Evolutionary conservation across 2,888 invertebrate species (phyloP), one percentile per base, ranked within the genome.

Genomic region (Cantharis nigra): DNA sequence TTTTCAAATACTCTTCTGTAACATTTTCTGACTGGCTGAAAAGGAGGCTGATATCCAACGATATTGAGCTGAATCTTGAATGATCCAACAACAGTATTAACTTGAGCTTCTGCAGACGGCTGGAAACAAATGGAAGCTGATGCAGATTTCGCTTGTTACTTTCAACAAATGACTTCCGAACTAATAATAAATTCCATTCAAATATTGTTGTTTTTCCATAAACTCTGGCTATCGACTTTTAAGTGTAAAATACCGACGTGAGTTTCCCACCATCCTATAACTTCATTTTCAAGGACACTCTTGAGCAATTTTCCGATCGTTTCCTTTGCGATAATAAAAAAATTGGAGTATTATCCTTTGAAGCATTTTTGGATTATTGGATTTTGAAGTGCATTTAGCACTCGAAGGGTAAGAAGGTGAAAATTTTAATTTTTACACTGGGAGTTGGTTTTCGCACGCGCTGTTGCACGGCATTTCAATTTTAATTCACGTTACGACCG

Each of bases 401-500:
- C 30, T 65, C 74, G 28, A 73, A 63, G 63, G 69, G 49, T 67
- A 71, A 74, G 74, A 65, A 63, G 70, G 74, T 70, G 74, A 23
- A 74, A 74, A 74, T 74, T 74, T 74, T 70, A 74, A 74, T 77
- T 69, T 71, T 73, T 74, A 69, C 69, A 72, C 71, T 70, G 71
- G 62, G 70, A 28, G 72, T 70, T 70, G 64, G 33, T 72, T 73
- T 79, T 70, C 71, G 71, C 76, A 75, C 79, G 76, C 78, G 77
- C 77, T 80, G 80, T 81, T 80, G 80, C 26, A 26, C 9, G 26
- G 78, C 78, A 79, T 80, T 79, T 75, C 76, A 74, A 74, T 77
- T 80, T 81, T 77, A 80, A 78, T 78, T 81, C 81, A 75, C 79
- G 79, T 81, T 78, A 80, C 76, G 76, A 71, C 63, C 26, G 72